Base-by-base conservation (phyloP, 2,888 invertebrate genomes). In the Mimumesa dahlbomi region DNA sequence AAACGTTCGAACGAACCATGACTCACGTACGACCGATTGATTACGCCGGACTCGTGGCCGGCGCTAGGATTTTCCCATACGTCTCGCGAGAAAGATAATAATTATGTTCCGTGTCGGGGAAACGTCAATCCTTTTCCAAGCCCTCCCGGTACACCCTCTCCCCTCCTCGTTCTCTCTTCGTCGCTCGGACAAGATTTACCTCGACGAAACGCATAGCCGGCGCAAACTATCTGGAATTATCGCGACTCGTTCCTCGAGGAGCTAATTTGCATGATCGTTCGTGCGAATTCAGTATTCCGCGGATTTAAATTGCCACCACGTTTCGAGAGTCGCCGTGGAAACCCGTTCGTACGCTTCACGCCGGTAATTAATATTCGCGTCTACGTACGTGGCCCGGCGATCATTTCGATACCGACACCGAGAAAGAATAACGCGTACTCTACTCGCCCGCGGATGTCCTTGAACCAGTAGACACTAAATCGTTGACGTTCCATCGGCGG, bases 1-100 rank as follows among this genome's bases (percentile, higher is more conserved):
- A 19, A 38, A 29, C 40, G 18, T 25, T 16, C 34, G 31, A 19
- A 18, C 49, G 9, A 49, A 18, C 7, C 34, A 34, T 59, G 61
- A 68, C 46, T 70, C 70, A 57, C 42, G 40, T 56, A 29, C 46
- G 42, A 3, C 16, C 62, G 62, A 71, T 71, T 57, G 70, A 68
- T 63, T 59, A 52, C 52, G 58, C 16, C 22, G 22, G 25, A 31
- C 42, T 59, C 46, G 56, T 40, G 53, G 63, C 53, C 40, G 64
- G 64, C 75, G 70, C 75, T 65, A 34, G 57, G 42, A 54, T 70
- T 74, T 58, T 75, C 61, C 70, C 46, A 46, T 21, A 42, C 29
- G 34, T 16, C 43, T 45, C 29, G 4, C 25, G 18, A 38, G 46
- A 36, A 38, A 57, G 56, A 52, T 57, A 56, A 45, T 61, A 69